Evolutionary conservation across 2,113 vertebrate species (phyloP), one percentile per base, ranked within the genome.

Genomic region (Okapia johnstoni): DNA sequence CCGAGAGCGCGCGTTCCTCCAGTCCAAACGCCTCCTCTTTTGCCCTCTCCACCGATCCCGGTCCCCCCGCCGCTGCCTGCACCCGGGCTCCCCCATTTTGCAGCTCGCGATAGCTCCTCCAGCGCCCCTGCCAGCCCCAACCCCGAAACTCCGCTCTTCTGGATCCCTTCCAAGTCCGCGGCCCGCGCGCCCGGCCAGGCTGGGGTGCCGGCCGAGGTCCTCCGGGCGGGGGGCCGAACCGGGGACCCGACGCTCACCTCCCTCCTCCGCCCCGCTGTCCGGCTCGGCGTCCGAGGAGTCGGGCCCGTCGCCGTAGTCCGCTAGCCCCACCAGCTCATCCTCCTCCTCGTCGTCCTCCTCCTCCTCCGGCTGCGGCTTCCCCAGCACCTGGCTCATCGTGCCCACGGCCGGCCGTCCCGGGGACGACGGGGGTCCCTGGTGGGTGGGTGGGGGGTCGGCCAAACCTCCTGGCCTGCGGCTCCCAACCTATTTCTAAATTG

Each of bases 351-450:
- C 98, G 7, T 98, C 98, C 0, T 97, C 98, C 33, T 97, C 98
- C n/a, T 97, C 97, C 52, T 97, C 98, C 15, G 95, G 95, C 84
- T 97, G 98, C 48, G 88, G 97, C 93, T 98, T 98, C 88, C 98
- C 98, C 95, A 97, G 98, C 97, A 96, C 98, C 98, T 99, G 98
- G 98, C 98, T 99, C 99, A 99, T 99, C 40, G 97, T 97, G 88
- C 96, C 93, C 92, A 70, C 52, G 30, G 23, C 80, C 11, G 70
- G 36, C 97, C 85, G 86, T 52, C 87, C 83, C 61, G 26, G 91
- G 79, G 85, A 93, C 76, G 58, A 70, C 46, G 70, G 87, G 94
- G 88, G 88, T 92, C 96, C 96, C 84, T 61, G 90, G 70, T 25
- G 19, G 76, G 92, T 40, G 23, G 73, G 40, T 4, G 58, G 4